Percentiles rank a stretch among this genome's conserved stretches.
Conservation (phyloP, 2,113 vertebrate species). For the Urocitellus parryii region DNA sequence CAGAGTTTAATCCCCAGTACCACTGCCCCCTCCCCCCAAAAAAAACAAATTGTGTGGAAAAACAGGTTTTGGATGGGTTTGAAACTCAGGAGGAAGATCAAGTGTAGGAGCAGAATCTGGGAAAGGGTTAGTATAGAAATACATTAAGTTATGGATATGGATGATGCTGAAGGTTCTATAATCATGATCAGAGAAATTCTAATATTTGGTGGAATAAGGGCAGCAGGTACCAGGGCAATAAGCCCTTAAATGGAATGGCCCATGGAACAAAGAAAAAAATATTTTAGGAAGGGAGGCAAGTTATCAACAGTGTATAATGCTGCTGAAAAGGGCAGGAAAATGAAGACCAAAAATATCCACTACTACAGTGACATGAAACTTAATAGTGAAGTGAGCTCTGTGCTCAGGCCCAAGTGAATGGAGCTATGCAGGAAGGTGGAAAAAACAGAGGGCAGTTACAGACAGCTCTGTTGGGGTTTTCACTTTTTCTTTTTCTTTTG, state of each 20-base stretch:
- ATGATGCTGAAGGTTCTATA: not conserved
- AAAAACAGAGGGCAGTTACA: not conserved
- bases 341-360: not conserved
- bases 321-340: not conserved
- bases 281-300: not conserved
- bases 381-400: not conserved
- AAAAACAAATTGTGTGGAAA: not conserved
- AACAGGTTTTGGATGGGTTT: not conserved
- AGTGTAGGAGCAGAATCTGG: not conserved
- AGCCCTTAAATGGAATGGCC: not conserved
- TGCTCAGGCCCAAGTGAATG: not conserved
- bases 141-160: not conserved
- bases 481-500: not conserved
- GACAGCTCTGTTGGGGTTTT: not conserved
- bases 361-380: not conserved
- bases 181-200: not conserved
- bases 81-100: not conserved
- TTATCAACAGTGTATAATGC: not conserved
- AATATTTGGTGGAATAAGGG: not conserved
- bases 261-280: not conserved
- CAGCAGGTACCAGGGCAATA: not conserved
- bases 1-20: too few species aligned
- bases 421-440: not conserved
- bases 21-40: too few species aligned
- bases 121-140: not conserved